These are phyloP conservation scores for Amphimallon solstitiale DNA, from an alignment of 2,888 invertebrate species.

Conservation along the genomic window DNA sequence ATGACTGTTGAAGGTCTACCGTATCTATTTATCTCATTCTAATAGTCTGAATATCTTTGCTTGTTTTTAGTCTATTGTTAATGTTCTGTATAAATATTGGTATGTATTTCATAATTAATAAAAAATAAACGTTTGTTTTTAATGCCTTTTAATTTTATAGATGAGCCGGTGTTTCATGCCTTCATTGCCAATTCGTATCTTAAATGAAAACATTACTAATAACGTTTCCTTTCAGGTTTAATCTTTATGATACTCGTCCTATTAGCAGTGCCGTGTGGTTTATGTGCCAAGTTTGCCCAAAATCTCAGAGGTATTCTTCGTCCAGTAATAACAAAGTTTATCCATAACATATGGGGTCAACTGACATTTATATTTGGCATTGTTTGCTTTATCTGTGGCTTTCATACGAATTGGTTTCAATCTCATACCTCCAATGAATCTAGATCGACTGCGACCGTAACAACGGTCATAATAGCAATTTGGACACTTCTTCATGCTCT, in stretches of 20 bases:
- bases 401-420: constrained; percentile 54
- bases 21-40: no score
- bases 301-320: constrained; percentile 47
- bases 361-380: constrained; percentile 56
- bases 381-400: constrained; percentile 54
- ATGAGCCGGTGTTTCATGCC: no score
- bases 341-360: constrained; percentile 56
- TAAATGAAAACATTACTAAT: not conserved
- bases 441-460: constrained; percentile 51
- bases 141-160: no score
- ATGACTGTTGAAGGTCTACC: no score
- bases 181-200: no score
- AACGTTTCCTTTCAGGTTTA: constrained; percentile 51
- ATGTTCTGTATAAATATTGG: no score
- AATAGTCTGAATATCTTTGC: no score
- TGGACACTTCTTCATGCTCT: constrained; percentile 55
- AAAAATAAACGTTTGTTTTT: no score
- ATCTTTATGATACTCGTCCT: constrained; percentile 54
- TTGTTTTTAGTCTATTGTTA: no score
- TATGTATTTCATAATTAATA: no score
- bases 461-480: constrained; percentile 50
- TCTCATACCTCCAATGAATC: constrained; percentile 50
- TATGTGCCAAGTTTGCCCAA: constrained; percentile 50
- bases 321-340: constrained; percentile 53
- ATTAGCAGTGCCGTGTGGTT: constrained; percentile 50